Evolutionary conservation across 2,113 vertebrate genomes (phyloP), one percentile per base, ranked within the genome.

Genomic region (Orthonyx spaldingii): DNA sequence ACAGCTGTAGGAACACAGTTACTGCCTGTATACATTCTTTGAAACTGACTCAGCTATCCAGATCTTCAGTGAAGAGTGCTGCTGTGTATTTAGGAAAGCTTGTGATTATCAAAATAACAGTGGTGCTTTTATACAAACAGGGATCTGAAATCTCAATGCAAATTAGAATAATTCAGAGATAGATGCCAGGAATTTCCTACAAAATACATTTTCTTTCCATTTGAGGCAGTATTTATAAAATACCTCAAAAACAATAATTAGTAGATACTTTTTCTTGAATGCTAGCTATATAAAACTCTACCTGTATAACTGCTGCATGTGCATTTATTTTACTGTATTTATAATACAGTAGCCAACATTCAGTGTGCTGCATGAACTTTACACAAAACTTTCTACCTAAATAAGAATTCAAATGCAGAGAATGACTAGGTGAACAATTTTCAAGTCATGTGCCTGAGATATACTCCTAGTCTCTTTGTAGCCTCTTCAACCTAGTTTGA

Each of bases 271-370:
- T 33, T 59, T 57, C 70, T 82, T 57, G 17, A 91, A 82, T 44
- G 53, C 15, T 75, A 47, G 17, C 8, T 68, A 9, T 37, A 23
- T 39, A 84, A 87, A 87, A 41, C 28, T 78, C 49, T 69, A 83
- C 32, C n/a, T n/a, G 13, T 35, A 23, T 26, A 87, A 89, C 18
- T 4, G 1, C 6, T 33, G 24, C 1, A 0, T 0, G 0, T 83
- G 16, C 13, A 33, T 78, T 69, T 64, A 60, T 64, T 89, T 87
- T 53, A 77, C 19, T 84, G 10, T 24, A 64, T 61, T 87, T 81
- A 53, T 61, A 81, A 77, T 19, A 60, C 6, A 72, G n/a, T 1
- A 84, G 63, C 9, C 35, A 70, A 81, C 4, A 2, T 47, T n/a
- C 53, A 71, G 7, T 26, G 32, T 35, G 37, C 24, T 79, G 20